Base-by-base conservation (phyloP, 2,113 vertebrate species). In the Lophius piscatorius region DNA sequence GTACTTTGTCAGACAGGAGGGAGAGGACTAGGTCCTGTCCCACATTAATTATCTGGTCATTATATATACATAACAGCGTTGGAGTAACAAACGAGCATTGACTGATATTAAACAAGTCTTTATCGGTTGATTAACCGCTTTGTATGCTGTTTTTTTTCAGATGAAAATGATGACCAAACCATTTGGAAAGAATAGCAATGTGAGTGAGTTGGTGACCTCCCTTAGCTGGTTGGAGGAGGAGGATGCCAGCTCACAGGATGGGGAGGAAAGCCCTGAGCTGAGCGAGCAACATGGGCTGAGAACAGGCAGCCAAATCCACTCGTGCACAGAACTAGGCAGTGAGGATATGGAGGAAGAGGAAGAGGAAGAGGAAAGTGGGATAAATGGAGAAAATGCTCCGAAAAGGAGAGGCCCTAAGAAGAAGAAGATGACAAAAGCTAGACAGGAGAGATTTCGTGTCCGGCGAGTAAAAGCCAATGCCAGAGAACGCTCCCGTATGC, bases 401-500 rank as follows among this genome's bases (percentile, higher is more conserved):
- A 98, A 96, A 76, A 92, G 96, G 38, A 92, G 96, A 50, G 97
- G 97, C 13, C 97, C 97, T 4, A 98, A 98, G 88, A 99, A 94
- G 92, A 99, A 98, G 93, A 98, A 97, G 75, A 96, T 98, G 95
- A 97, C 96, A 50, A 98, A 97, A 92, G 96, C 95, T 0, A 91
- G 97, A 63, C 52, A 95, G 76, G 97, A 98, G 76, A 67, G 97
- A 49, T 96, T 98, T 84, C 91, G 94, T 31, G 94, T 92, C 9
- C 89, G 97, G 9, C 66, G 97, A 36, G 78, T 95, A 41, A 98
- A 99, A 67, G 97, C 97, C 67, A 99, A 98, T 1, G 95, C 97
- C 36, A 91, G 97, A 16, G 97, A 99, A 58, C 90, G 97, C 12
- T 94, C 94, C 0, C 77, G 97, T 24, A 98, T 99, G 97, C 97